Conservation (phyloP, 2,113 vertebrate genomes). For the Phylloscopus trochilus region DNA sequence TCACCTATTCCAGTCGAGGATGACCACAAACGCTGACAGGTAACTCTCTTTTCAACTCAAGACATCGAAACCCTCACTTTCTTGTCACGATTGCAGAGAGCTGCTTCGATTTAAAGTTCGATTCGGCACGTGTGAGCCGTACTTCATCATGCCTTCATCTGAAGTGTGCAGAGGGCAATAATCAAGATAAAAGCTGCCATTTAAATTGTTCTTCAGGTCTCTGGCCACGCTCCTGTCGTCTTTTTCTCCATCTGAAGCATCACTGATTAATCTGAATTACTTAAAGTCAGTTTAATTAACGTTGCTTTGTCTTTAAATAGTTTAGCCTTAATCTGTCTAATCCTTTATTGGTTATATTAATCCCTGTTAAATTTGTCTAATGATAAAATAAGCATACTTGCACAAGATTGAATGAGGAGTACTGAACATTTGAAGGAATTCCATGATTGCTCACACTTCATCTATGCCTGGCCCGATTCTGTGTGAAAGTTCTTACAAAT, state of each 20-base stretch:
- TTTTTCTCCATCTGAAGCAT: background rate
- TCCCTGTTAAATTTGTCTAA: background rate
- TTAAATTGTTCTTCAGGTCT: background rate
- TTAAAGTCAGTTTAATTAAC: constrained; percentile 17
- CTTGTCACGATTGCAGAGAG: background rate
- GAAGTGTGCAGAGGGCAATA: background rate
- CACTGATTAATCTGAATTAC: constrained; percentile 7
- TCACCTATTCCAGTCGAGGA: background rate
- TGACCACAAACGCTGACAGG: background rate
- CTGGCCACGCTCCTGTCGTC: background rate
- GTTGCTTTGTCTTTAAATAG: constrained; percentile 22
- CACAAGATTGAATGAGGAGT: background rate
- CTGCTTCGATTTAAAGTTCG: background rate
- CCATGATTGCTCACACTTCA: background rate
- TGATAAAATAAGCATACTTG: background rate
- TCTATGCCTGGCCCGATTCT: background rate
- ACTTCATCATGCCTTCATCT: background rate
- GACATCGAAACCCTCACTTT: background rate
- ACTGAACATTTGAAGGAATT: background rate
- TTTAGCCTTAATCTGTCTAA: constrained; percentile 29
- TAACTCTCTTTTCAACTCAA: background rate
- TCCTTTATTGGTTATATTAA: background rate
- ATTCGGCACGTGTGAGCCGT: background rate
- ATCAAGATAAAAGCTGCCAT: background rate
- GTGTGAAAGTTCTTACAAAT: background rate